Conservation (phyloP, 2,113 vertebrate genomes). For the Notiomystis cincta region DNA sequence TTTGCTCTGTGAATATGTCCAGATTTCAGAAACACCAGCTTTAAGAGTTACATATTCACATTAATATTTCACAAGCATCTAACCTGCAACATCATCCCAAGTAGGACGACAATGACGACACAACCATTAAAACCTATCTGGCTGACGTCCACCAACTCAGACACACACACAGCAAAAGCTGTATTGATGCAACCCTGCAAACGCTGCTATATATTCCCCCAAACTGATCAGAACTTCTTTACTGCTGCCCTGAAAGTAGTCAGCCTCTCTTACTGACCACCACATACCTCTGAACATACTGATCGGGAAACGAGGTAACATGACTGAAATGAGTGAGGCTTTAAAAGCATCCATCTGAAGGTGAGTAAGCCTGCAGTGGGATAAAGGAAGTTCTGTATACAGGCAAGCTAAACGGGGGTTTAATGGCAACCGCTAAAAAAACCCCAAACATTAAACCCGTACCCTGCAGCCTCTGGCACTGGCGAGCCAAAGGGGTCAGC, state of each 20-base stretch:
- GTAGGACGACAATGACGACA: conserved; percentile 27
- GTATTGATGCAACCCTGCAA: neutral
- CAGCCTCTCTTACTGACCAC: neutral
- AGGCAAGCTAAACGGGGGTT: neutral
- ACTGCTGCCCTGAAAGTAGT: neutral
- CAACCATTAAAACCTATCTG: conserved; percentile 18
- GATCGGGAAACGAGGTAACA: neutral
- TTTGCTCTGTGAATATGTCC: neutral
- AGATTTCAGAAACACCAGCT: neutral
- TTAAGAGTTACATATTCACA: neutral
- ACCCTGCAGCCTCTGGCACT: neutral
- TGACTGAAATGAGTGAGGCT: neutral
- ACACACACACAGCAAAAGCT: neutral
- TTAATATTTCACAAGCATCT: conserved; percentile 26
- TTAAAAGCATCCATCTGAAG: neutral
- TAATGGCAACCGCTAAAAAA: neutral
- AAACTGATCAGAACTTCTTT: neutral
- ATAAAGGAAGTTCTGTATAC: neutral
- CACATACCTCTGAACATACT: neutral
- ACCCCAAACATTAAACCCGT: fast-evolving
- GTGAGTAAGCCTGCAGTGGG: neutral
- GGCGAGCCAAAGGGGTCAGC: neutral
- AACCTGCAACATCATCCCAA: conserved; percentile 49
- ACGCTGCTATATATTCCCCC: neutral
- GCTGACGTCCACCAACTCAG: neutral